These are phyloP conservation scores for Cydia fagiglandana DNA, from an alignment of 1,140 invertebrate genomes.

Conservation along the genomic window DNA sequence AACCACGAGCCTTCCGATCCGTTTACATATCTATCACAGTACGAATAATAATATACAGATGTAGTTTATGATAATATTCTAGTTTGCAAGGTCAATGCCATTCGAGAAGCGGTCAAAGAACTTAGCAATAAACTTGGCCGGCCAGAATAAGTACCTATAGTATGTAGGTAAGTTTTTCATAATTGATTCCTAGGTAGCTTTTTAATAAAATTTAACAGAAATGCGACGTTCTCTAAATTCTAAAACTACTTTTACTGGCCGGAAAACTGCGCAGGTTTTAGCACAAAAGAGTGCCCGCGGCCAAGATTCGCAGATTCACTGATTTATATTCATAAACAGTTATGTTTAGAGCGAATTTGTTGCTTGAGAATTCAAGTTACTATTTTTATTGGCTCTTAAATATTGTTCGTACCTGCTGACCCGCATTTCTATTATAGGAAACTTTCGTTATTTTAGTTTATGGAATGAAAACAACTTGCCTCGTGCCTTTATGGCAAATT, in stretches of 20 bases:
- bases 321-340: not conserved
- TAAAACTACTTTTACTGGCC: not conserved
- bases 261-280: not conserved
- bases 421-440: not conserved
- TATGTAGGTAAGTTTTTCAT: not conserved
- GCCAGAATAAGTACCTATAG: conserved; percentile 3
- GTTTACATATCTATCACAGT: not conserved
- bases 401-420: not conserved
- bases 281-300: not conserved
- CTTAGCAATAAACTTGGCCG: not conserved
- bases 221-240: not conserved
- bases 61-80: conserved; percentile 2
- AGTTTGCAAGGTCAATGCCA: conserved; percentile 23
- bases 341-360: not conserved
- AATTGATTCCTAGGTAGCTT: not conserved
- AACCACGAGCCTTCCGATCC: not conserved
- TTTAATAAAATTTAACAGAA: not conserved
- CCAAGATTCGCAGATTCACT: too few species aligned
- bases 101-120: conserved; percentile 22
- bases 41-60: not conserved
- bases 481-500: too few species aligned
- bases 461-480: too few species aligned
- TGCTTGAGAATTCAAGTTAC: not conserved
- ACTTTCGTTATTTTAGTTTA: not conserved
- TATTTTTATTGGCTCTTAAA: not conserved